These are phyloP conservation scores for Coptodon rendalli DNA, from an alignment of 2,113 vertebrate genomes.

Conservation along the genomic window DNA sequence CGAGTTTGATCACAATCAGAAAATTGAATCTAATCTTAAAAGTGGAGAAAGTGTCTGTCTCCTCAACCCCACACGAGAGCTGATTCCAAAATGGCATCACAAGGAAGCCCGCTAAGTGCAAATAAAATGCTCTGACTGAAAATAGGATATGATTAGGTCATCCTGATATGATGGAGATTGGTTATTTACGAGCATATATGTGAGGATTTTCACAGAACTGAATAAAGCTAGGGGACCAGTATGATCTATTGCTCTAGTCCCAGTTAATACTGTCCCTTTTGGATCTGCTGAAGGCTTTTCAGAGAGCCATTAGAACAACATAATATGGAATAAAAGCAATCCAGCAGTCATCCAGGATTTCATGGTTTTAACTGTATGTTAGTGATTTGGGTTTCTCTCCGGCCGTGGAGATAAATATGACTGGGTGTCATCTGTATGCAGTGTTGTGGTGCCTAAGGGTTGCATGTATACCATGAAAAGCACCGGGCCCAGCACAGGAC, in stretches of 20 bases:
- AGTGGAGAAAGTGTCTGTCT: background rate
- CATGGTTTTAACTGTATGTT: background rate
- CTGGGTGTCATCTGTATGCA: background rate
- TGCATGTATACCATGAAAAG: background rate
- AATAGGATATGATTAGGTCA: background rate
- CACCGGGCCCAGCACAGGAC: background rate
- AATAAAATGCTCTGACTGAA: background rate
- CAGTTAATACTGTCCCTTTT: background rate
- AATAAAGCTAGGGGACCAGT: background rate
- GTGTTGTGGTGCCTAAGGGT: background rate
- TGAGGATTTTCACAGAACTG: background rate
- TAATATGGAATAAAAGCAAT: background rate
- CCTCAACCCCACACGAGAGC: background rate
- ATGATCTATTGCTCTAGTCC: background rate
- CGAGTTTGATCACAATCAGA: background rate
- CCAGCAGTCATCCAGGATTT: background rate
- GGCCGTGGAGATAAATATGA: background rate
- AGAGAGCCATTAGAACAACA: background rate
- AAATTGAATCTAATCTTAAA: fast-evolving
- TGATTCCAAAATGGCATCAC: background rate
- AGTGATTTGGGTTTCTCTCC: background rate
- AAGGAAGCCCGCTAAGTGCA: background rate
- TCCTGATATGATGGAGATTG: background rate
- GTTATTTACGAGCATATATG: background rate
- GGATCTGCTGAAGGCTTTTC: background rate